Base-by-base conservation (phyloP, 2,797 vertebrate genomes). In the Gobio occitaniae region DNA sequence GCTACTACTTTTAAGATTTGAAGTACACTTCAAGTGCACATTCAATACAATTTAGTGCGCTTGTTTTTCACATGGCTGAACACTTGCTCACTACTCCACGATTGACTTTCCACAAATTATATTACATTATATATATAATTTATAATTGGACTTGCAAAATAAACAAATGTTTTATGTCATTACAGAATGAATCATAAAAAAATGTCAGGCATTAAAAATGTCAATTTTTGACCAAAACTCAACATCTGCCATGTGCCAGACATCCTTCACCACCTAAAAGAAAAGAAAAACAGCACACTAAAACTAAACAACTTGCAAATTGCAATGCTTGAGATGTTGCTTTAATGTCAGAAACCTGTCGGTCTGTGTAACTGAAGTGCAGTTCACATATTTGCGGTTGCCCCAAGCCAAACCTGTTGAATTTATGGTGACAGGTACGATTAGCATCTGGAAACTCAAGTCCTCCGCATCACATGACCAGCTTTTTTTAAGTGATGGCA, bases 351-450 rank as follows among this genome's bases (percentile, higher is more conserved):
- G 29, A 68, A 83, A 69, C 68, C 38, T 69, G 77, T 29, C 82
- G 89, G 80, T 86, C 83, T n/a, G 16, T 89, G 80, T 77, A 87
- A 74, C 59, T 84, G 29, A 85, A 77, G 89, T 82, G 61, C 59
- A 81, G 76, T 80, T 74, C 50, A 54, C 86, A 88, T 89, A 87
- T 63, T 79, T 83, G 85, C 84, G 85, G 89, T 92, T 83, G 80
- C 85, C 90, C 83, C 68, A 19, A 86, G 80, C 86, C 70, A 89
- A 92, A 90, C 83, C 75, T 81, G 68, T 88, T 89, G 93, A 94
- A 95, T 94, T 94, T 93, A 94, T 93, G 90, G 82, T 86, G 82
- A 90, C 84, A 92, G 93, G 92, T 94, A 95, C 93, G 92, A 95
- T 92, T 90, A 94, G 87, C 90, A 94, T 94, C 93, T 94, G 92